Base-by-base conservation (phyloP, 2,888 invertebrate species). In the Litoditis marina region DNA sequence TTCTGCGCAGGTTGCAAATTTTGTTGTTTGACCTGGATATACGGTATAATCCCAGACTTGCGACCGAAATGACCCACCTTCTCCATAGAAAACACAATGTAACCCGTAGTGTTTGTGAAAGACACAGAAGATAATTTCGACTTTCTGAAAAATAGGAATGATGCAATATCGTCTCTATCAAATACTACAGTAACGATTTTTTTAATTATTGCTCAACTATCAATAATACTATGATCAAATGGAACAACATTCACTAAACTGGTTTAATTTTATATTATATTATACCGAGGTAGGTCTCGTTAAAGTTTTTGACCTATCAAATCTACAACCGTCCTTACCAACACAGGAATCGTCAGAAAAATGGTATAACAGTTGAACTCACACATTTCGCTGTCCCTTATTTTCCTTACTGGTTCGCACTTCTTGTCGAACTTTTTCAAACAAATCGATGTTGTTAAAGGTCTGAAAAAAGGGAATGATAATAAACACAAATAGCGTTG, bases 41-140 rank as follows among this genome's bases (percentile, higher is more conserved):
- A n/a, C n/a, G n/a, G n/a, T n/a, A n/a, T n/a, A n/a, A n/a, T n/a
- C n/a, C n/a, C n/a, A n/a, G n/a, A n/a, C n/a, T n/a, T n/a, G n/a
- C n/a, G n/a, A n/a, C n/a, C n/a, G n/a, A n/a, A n/a, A n/a, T n/a
- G n/a, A 39, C 30, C 7, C 19, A 68, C 68, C 54, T 65, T 69
- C 7, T 64, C 60, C n/a, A 62, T 46, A 28, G 71, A 60, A 30
- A 70, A 74, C 22, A 60, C 55, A 27, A 74, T 62, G 42, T 56
- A 74, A 66, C 74, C 74, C 60, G 71, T 70, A 39, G 74, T 65
- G 47, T 74, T 74, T 22, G 70, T 70, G 65, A 74, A 74, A 39
- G 74, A 74, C 46, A 74, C 68, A 39, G 74, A 60, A 16, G 65
- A 58, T 16, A 58, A 55, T 57, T 69, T 59, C 22, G 74, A 65